Conservation (phyloP, 2,113 vertebrate species). For the Myiopsitta monachus region DNA sequence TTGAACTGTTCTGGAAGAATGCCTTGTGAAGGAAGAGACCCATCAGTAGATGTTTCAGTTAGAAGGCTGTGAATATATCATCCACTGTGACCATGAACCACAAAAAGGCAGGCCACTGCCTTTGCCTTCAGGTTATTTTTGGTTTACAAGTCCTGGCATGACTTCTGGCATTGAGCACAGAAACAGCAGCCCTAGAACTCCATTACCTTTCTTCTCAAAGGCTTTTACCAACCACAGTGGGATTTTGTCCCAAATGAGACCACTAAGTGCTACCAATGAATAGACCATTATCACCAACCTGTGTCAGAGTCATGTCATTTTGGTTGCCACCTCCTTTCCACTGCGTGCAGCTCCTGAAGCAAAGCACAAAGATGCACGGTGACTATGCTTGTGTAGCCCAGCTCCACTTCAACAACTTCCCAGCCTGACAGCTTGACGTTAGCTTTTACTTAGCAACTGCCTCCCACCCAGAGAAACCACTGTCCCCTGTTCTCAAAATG, state of each 20-base stretch:
- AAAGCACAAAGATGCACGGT: background rate
- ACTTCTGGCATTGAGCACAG: background rate
- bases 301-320: background rate
- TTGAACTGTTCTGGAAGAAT: background rate
- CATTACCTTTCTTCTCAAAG: background rate
- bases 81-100: background rate
- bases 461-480: background rate
- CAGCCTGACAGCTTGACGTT: background rate
- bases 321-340: constrained; percentile 4
- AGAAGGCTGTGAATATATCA: background rate
- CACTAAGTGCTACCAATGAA: fast-evolving
- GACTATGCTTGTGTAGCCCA: background rate
- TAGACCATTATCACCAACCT: constrained; percentile 48
- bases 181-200: background rate
- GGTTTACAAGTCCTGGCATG: background rate
- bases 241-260: background rate
- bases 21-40: background rate
- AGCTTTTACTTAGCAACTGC: background rate
- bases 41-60: background rate
- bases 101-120: background rate
- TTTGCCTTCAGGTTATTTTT: background rate
- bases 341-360: constrained; percentile 68
- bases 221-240: background rate
- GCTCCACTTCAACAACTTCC: background rate
- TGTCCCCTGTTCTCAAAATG: background rate